A percentile compares a stretch with the other conserved stretches of the same genome.
phyloP scores from a whole-genome alignment of 2,888 invertebrate species.

The Belgica antarctica region DNA sequence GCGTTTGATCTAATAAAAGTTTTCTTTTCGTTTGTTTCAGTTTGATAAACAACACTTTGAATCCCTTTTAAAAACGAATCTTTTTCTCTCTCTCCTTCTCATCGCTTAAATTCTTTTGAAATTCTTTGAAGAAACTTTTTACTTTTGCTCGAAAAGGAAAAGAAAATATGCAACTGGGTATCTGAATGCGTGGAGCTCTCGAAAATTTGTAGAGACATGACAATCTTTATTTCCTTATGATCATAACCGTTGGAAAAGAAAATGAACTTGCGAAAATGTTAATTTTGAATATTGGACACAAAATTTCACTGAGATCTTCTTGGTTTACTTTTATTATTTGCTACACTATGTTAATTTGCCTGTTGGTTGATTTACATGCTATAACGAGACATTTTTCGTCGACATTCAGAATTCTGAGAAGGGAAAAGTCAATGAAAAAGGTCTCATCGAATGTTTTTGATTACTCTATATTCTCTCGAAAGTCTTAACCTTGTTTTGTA shows the following conservation, averaged over 20 bases:
- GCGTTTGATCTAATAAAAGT: constrained; percentile 14
- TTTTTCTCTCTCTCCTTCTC: not conserved
- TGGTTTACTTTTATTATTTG: constrained; percentile 34
- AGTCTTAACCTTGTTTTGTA: constrained; percentile 9
- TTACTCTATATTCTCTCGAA: not conserved
- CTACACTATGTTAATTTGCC: constrained; percentile 18
- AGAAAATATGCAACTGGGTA: constrained; percentile 42
- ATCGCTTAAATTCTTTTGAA: too few relatives aligned
- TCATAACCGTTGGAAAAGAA: too few relatives aligned
- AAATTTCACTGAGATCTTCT: constrained; percentile 35
- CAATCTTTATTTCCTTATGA: not conserved
- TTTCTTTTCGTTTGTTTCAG: not conserved
- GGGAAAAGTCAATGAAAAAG: not conserved
- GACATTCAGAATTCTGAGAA: not conserved
- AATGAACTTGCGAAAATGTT: constrained; percentile 2
- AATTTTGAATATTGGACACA: constrained; percentile 44
- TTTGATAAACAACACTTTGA: not conserved
- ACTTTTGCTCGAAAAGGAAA: not conserved
- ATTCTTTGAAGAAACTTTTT: constrained; percentile 4
- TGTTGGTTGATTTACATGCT: constrained; percentile 36
- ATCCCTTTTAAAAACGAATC: not conserved
- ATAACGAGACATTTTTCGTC: constrained; percentile 23
- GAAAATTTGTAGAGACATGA: constrained; percentile 3
- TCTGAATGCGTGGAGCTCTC: not conserved
- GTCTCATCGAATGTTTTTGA: constrained; percentile 20